Conservation (phyloP, 2,113 vertebrate species). For the Heloderma charlesbogerti region DNA sequence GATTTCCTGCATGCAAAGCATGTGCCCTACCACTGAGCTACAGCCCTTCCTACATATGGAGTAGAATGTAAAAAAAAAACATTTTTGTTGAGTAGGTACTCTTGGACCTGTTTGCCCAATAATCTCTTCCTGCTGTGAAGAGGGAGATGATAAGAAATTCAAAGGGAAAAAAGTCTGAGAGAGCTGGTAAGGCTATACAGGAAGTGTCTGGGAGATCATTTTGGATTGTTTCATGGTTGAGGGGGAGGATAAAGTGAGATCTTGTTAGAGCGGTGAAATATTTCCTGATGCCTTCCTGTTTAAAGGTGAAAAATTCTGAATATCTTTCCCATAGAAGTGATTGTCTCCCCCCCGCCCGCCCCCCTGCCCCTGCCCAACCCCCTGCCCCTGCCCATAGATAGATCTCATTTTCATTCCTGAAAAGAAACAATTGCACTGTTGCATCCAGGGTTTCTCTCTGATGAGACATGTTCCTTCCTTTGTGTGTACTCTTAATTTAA, state of each 20-base stretch:
- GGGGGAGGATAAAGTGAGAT: background rate
- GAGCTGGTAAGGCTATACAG: background rate
- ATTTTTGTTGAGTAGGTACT: background rate
- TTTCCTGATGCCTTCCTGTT: background rate
- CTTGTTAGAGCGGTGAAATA: background rate
- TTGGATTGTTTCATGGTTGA: background rate
- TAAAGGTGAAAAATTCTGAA: background rate
- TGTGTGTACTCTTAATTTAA: conserved; percentile 1
- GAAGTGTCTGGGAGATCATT: background rate
- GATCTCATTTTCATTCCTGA: background rate
- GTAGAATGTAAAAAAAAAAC: no score
- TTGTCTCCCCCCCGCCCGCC: background rate
- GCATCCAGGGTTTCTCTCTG: background rate
- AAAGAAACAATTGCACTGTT: background rate
- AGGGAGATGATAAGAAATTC: background rate
- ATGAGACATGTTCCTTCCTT: background rate
- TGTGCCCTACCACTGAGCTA: no score
- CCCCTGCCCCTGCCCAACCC: no score
- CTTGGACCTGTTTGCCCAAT: background rate
- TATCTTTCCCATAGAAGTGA: background rate
- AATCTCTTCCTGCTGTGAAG: background rate
- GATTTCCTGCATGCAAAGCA: no score
- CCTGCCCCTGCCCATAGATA: background rate
- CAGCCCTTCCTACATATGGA: no score
- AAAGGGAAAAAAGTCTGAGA: background rate